phyloP scores from a whole-genome alignment of 2,888 invertebrate species.

The Ferrisia virgata region DNA sequence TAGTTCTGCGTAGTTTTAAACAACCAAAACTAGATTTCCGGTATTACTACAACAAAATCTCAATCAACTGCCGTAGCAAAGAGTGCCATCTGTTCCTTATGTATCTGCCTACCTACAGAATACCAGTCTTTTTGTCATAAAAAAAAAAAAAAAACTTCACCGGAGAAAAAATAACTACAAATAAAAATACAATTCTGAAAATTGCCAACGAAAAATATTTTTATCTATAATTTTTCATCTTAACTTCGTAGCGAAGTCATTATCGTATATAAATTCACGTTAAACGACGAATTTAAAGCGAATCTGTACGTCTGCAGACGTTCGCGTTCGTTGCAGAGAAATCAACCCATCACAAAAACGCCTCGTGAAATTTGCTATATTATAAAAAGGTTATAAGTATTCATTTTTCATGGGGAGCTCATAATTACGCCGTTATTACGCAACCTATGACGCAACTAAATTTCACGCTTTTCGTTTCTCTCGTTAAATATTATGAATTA shows the following conservation, averaged over 20 bases:
- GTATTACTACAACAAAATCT: too few relatives aligned
- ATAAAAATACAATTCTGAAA: neutral
- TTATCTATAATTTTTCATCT: neutral
- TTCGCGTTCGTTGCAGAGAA: neutral
- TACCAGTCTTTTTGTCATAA: too few relatives aligned
- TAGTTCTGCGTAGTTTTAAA: too few relatives aligned
- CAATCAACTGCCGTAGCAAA: too few relatives aligned
- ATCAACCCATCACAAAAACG: neutral
- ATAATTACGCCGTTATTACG: neutral
- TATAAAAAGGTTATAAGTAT: neutral
- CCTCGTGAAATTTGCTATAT: neutral
- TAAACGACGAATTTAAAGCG: neutral
- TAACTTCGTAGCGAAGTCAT: neutral
- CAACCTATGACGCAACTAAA: neutral
- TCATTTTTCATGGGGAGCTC: neutral
- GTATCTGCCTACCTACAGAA: too few relatives aligned
- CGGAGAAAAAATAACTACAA: neutral
- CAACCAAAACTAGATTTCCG: too few relatives aligned
- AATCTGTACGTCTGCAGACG: too few relatives aligned
- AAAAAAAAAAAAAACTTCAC: too few relatives aligned
- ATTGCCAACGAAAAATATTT: neutral
- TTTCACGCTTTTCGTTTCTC: neutral
- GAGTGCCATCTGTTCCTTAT: too few relatives aligned
- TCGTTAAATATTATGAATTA: neutral
- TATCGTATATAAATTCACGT: neutral